phyloP scores from a whole-genome alignment of 2,888 invertebrate species.

The Chrysodeixis includens region DNA sequence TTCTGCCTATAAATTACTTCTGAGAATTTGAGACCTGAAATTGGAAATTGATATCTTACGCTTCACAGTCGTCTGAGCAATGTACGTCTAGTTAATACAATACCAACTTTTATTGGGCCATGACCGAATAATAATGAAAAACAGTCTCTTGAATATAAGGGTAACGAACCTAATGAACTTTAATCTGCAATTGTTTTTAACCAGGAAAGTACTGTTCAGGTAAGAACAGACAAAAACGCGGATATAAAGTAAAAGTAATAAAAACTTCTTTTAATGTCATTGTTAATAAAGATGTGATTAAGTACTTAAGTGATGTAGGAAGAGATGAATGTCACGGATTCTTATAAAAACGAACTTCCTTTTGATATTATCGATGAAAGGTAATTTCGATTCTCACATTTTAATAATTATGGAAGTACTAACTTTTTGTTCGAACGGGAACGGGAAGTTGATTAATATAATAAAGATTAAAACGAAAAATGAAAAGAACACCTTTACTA shows the following conservation, averaged over 20 bases:
- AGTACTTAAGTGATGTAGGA: conserved; percentile 21
- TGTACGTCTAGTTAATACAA: not conserved
- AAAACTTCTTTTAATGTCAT: conserved; percentile 10
- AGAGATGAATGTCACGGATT: conserved; percentile 26
- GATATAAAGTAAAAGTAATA: conserved; percentile 17
- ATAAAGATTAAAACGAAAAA: not conserved
- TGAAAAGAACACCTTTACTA: too few relatives aligned
- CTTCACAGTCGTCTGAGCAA: not conserved
- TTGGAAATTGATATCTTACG: not conserved
- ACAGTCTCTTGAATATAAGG: too few relatives aligned
- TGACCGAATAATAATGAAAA: too few relatives aligned
- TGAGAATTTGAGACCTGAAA: not conserved
- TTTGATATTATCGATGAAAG: conserved; percentile 31
- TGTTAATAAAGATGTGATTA: conserved; percentile 16
- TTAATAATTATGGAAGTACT: conserved; percentile 5
- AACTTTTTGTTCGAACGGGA: conserved; percentile 1
- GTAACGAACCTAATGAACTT: not conserved
- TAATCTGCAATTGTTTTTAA: not conserved
- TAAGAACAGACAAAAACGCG: conserved; percentile 14
- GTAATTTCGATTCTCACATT: conserved; percentile 18
- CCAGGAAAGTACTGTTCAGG: not conserved
- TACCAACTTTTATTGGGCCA: too few relatives aligned
- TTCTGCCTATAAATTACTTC: not conserved
- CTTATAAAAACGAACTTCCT: conserved; percentile 18
- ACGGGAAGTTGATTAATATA: conserved; percentile 6